These are phyloP conservation scores for Eurytoma adleriae DNA, from an alignment of 2,888 invertebrate genomes.

Conservation along the genomic window DNA sequence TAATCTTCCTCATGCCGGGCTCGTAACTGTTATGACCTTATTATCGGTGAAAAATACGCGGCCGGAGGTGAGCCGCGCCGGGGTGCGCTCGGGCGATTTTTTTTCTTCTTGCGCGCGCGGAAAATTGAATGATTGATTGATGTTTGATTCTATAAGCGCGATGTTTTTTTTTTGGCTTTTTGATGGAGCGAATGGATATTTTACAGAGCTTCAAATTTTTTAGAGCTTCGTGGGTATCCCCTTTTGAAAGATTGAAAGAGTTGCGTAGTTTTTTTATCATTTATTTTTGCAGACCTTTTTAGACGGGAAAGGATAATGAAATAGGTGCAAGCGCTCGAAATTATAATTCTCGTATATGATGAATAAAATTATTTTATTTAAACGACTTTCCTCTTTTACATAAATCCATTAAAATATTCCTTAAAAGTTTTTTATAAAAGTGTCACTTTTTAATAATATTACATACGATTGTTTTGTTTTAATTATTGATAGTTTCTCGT, in stretches of 20 bases:
- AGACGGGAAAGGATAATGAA: slow-evolving; percentile 2
- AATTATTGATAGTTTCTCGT: too few relatives aligned
- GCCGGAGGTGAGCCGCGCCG: neutral
- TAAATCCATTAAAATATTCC: neutral
- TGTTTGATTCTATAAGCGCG: too few relatives aligned
- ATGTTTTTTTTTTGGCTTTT: too few relatives aligned
- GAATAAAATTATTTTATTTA: slow-evolving; percentile 36
- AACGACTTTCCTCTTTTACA: neutral
- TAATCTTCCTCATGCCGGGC: slow-evolving; percentile 42
- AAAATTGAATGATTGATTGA: neutral
- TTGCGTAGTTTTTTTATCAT: too few relatives aligned
- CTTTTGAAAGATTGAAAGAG: neutral
- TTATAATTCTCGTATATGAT: slow-evolving; percentile 15
- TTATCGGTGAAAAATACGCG: slow-evolving; percentile 40
- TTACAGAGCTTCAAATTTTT: too few relatives aligned
- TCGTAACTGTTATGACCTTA: slow-evolving; percentile 27
- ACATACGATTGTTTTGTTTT: too few relatives aligned
- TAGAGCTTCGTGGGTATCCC: too few relatives aligned
- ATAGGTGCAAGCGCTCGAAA: slow-evolving; percentile 4
- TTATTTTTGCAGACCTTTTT: too few relatives aligned
- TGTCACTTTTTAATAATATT: too few relatives aligned
- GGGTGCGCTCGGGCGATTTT: too few relatives aligned
- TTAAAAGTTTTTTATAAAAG: neutral
- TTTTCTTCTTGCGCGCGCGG: neutral
- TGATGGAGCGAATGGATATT: too few relatives aligned